Conservation (phyloP, 2,888 invertebrate species). For the Lasioglossum lativentre region DNA sequence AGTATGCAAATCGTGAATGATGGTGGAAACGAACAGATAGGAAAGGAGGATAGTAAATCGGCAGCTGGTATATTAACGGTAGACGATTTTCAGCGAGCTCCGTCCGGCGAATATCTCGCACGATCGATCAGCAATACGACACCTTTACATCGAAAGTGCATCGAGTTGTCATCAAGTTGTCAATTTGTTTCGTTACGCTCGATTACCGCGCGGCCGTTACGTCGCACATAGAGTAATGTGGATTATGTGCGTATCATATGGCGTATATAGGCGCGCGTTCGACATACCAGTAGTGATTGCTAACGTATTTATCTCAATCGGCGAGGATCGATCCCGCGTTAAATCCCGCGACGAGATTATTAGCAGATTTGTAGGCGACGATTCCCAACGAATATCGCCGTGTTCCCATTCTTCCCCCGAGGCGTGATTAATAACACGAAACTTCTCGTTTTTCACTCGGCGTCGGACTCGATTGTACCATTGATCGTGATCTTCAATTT, state of each 20-base stretch:
- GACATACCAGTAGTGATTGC: conserved; percentile 1
- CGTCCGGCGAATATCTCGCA: conserved; percentile 22
- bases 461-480: background rate
- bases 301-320: conserved; percentile 22
- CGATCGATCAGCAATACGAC: conserved; percentile 56
- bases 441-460: background rate
- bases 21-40: conserved; percentile 23
- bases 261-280: background rate
- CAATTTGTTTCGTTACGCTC: conserved; percentile 60
- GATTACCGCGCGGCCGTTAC: conserved; percentile 51
- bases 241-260: conserved; percentile 24
- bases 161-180: conserved; percentile 58
- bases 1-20: conserved; percentile 46
- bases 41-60: conserved; percentile 25
- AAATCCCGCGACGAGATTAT: conserved; percentile 11
- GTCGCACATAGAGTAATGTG: conserved; percentile 43
- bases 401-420: background rate
- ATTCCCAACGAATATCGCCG: background rate
- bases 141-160: conserved; percentile 60
- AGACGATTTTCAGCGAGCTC: conserved; percentile 43
- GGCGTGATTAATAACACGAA: background rate
- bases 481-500: background rate
- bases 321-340: conserved; percentile 17
- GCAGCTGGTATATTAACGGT: conserved; percentile 28
- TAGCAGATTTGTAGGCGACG: background rate